Percentiles rank a stretch among this genome's conserved stretches.
These are phyloP conservation scores for Pheosia gnoma DNA, from an alignment of 2,888 invertebrate genomes.

Conservation along the genomic window DNA sequence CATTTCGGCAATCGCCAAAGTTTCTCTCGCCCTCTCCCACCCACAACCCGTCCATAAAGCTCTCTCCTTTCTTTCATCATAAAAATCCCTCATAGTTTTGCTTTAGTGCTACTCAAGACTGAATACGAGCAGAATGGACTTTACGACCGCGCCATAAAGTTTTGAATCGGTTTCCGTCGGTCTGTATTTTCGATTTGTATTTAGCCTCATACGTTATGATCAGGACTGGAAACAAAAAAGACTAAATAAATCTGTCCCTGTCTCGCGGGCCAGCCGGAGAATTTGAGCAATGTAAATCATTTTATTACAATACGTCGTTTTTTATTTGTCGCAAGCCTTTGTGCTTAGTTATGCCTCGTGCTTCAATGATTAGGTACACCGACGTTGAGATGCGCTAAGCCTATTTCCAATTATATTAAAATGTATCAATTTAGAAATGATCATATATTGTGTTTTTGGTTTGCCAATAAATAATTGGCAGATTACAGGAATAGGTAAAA, in stretches of 20 bases:
- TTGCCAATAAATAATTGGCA: slow-evolving; percentile 16
- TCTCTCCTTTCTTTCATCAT: slow-evolving; percentile 67
- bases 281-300: slow-evolving; percentile 82
- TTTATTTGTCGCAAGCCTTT: slow-evolving; percentile 69
- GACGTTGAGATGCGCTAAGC: slow-evolving; percentile 21
- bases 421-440: neutral
- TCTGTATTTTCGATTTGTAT: slow-evolving; percentile 62
- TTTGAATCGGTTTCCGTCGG: slow-evolving; percentile 44
- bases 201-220: slow-evolving; percentile 79
- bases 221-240: slow-evolving; percentile 71
- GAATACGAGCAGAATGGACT: slow-evolving; percentile 55
- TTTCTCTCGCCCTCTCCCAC: slow-evolving; percentile 63
- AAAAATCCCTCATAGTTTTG: slow-evolving; percentile 62
- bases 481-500: neutral
- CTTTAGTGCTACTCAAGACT: slow-evolving; percentile 50
- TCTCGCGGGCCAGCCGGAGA: slow-evolving; percentile 70
- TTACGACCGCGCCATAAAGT: slow-evolving; percentile 60
- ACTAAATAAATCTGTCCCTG: slow-evolving; percentile 76
- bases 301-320: slow-evolving; percentile 76
- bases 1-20: slow-evolving; percentile 72
- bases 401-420: slow-evolving; percentile 36
- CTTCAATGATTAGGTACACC: slow-evolving; percentile 51
- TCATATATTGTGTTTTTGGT: slow-evolving; percentile 9
- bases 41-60: slow-evolving; percentile 54
- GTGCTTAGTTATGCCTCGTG: slow-evolving; percentile 63